phyloP scores from a whole-genome alignment of 1,140 invertebrate species.

The Mactra quadrangularis region DNA sequence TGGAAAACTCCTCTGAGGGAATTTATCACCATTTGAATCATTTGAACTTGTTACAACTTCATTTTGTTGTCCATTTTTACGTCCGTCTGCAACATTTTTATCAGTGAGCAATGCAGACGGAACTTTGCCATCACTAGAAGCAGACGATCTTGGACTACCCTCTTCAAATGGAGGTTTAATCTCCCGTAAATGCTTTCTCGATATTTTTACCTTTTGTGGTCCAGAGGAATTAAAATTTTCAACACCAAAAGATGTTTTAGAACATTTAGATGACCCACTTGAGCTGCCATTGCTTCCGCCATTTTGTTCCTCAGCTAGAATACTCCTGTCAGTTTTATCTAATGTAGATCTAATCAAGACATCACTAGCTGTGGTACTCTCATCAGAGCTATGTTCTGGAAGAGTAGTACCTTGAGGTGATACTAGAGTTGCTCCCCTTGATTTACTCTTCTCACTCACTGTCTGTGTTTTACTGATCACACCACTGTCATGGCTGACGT shows the following conservation, averaged over 20 bases:
- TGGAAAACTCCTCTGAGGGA: conserved; percentile 18
- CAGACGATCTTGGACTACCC: conserved; percentile 50
- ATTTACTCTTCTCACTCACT: conserved; percentile 37
- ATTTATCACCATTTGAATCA: conserved; percentile 53
- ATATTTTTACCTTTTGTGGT: conserved; percentile 75
- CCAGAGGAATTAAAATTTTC: conserved; percentile 75
- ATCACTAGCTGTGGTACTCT: conserved; percentile 77
- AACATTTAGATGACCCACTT: conserved; percentile 68
- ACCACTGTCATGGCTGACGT: conserved; percentile 69
- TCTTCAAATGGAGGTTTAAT: conserved; percentile 71
- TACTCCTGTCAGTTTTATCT: conserved; percentile 59
- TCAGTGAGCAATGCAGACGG: conserved; percentile 37
- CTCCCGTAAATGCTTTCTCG: conserved; percentile 72
- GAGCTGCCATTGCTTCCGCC: conserved; percentile 39
- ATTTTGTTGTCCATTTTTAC: conserved; percentile 7
- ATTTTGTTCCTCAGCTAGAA: conserved; percentile 39
- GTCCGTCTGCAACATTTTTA: not conserved
- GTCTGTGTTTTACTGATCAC: conserved; percentile 72
- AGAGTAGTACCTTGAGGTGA: not conserved
- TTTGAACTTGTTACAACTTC: conserved; percentile 44
- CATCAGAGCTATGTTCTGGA: conserved; percentile 64
- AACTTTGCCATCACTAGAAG: conserved; percentile 56
- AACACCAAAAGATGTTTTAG: conserved; percentile 67
- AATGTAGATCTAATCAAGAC: conserved; percentile 73
- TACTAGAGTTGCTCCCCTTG: conserved; percentile 26